Base-by-base conservation (phyloP, 2,888 invertebrate genomes). In the Lasioglossum calceatum region DNA sequence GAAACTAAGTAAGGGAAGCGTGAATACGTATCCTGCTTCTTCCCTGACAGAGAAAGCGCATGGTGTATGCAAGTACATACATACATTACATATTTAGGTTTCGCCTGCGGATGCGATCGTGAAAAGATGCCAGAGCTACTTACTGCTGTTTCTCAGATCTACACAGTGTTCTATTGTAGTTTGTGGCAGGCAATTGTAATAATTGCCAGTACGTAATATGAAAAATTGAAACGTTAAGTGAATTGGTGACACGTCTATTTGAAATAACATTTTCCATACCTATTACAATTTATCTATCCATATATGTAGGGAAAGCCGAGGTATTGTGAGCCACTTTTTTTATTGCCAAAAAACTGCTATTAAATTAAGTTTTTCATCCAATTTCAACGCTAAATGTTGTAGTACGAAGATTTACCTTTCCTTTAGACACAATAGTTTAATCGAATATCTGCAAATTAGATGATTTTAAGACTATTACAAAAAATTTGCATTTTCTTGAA, bases 1-100 rank as follows among this genome's bases (percentile, higher is more conserved):
- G 72, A 77, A 77, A 50, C 76, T 77, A 47, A 58, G 58, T n/a
- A 58, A 42, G 64, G 50, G 61, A 44, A 70, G 19, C 70, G 36
- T 36, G 39, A 70, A 70, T 19, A 36, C 39, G 36, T 23, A 39
- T 39, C 23, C 23, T 36, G 36, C 67, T 36, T 67, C 36, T 67
- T 67, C 36, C 36, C 23, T 36, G 36, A 23, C 36, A 1, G 32
- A 23, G 39, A 23, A 67, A 36, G 10, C 36, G 36, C 32, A 67
- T 10, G 70, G 39, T 54, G 54, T 54, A n/a, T 23, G 50, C n/a
- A n/a, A 12, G 23, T 70, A 32, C 16, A 36, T 36, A 36, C 4
- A 36, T 36, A 36, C 36, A 36, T 36, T 3, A 36, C 36, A 64
- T 19, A 70, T 70, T 39, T 70, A 10, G 39, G 23, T 39, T 70